Evolutionary conservation across 2,113 vertebrate species (phyloP).

Genomic region (Neopipo cinnamomea): DNA sequence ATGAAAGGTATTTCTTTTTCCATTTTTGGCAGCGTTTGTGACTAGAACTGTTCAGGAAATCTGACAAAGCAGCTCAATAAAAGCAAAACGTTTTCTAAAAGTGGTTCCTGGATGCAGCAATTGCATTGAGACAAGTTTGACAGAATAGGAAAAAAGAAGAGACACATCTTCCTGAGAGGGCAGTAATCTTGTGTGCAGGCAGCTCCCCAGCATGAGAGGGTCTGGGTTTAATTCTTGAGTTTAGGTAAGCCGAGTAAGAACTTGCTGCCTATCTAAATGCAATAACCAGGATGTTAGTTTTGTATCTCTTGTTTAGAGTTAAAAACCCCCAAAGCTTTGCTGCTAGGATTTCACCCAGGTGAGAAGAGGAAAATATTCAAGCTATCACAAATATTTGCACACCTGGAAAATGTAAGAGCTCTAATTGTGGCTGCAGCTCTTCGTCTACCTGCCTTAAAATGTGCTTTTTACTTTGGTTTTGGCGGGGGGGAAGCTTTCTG

Average conservation of each 20-base stretch:
- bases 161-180: neutral
- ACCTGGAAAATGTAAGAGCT: neutral
- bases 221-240: neutral
- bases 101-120: neutral
- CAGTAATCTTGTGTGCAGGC: neutral
- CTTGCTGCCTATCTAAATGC: accelerated
- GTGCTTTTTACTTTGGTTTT: neutral
- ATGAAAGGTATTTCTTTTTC: neutral
- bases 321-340: neutral
- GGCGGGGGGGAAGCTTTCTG: neutral
- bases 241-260: neutral
- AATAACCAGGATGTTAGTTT: neutral
- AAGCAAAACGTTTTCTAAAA: neutral
- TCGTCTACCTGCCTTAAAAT: neutral
- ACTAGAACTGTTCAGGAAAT: neutral
- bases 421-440: neutral
- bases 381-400: neutral
- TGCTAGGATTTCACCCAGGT: neutral
- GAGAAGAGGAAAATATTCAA: neutral
- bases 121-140: neutral
- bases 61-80: neutral
- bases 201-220: accelerated
- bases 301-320: neutral
- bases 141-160: too few species aligned
- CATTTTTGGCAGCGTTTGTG: neutral